Conservation (phyloP, 2,797 vertebrate genomes). For the Percopsis omiscomaycus region DNA sequence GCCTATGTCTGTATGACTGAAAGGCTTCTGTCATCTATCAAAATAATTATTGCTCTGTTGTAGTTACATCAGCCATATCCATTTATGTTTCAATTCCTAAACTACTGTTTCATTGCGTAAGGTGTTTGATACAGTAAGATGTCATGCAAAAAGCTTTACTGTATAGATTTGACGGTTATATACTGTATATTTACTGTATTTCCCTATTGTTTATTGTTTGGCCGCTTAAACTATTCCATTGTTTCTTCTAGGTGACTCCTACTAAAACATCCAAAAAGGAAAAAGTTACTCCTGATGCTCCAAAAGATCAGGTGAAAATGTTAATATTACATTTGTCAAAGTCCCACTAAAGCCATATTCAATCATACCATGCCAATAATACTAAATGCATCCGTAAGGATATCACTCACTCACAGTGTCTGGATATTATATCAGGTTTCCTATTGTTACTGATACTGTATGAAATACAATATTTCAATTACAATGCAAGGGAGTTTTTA, state of each 20-base stretch:
- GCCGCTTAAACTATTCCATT: constrained; percentile 11
- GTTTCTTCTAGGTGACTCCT: constrained; percentile 80
- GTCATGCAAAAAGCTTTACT: neutral
- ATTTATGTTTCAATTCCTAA: constrained; percentile 9
- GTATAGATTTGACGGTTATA: neutral
- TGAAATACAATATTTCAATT: too few species aligned
- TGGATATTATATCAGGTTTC: too few species aligned
- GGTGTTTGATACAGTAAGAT: neutral
- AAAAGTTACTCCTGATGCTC: constrained; percentile 78
- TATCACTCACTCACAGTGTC: too few species aligned
- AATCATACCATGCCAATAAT: too few species aligned
- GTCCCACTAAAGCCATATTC: too few species aligned
- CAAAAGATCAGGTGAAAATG: constrained; percentile 86
- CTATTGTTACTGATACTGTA: too few species aligned
- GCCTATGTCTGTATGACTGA: constrained; percentile 53
- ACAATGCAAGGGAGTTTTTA: too few species aligned
- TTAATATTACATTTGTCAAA: too few species aligned
- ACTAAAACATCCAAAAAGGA: constrained; percentile 85
- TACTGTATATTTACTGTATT: neutral
- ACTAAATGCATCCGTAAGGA: too few species aligned
- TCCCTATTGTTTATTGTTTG: neutral
- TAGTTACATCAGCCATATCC: constrained; percentile 16
- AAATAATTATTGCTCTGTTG: constrained; percentile 47
- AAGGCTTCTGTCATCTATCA: constrained; percentile 51
- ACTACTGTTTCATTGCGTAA: constrained; percentile 2